These are phyloP conservation scores for Anastrepha obliqua DNA, from an alignment of 1,140 invertebrate genomes.

Conservation along the genomic window DNA sequence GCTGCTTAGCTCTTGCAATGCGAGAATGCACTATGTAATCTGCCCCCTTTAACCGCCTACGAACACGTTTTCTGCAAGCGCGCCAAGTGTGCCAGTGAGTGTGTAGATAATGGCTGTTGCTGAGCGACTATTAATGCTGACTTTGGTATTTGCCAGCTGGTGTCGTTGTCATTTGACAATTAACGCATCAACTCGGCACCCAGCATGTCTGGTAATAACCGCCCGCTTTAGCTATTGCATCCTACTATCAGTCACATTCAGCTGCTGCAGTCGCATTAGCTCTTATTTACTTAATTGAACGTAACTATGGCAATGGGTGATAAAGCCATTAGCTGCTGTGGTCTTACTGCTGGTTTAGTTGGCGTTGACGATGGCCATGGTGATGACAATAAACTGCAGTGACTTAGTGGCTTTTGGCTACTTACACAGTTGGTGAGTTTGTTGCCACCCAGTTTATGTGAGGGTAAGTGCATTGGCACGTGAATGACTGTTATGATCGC, in stretches of 20 bases:
- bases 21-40: not conserved
- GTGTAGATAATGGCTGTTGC: not conserved
- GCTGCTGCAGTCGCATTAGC: not conserved
- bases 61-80: not conserved
- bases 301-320: slow-evolving; percentile 33
- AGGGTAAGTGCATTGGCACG: not conserved
- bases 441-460: not conserved
- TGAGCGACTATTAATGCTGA: not conserved
- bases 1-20: not conserved
- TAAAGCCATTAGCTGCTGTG: slow-evolving; percentile 1
- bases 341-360: not conserved
- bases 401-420: not conserved
- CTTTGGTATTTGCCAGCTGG: not conserved
- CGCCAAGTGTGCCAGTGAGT: not conserved
- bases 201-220: not conserved
- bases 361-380: not conserved
- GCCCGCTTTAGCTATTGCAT: not conserved
- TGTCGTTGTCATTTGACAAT: not conserved
- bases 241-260: not conserved
- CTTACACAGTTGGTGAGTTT: not conserved
- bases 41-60: too few species aligned
- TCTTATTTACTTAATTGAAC: slow-evolving; percentile 28
- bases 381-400: not conserved
- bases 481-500: not conserved
- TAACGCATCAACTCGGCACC: not conserved